A percentile compares a stretch with the other conserved stretches of the same genome.
Evolutionary conservation across 1,140 invertebrate species (phyloP).

Genomic region (Rhopalosiphum padi): DNA sequence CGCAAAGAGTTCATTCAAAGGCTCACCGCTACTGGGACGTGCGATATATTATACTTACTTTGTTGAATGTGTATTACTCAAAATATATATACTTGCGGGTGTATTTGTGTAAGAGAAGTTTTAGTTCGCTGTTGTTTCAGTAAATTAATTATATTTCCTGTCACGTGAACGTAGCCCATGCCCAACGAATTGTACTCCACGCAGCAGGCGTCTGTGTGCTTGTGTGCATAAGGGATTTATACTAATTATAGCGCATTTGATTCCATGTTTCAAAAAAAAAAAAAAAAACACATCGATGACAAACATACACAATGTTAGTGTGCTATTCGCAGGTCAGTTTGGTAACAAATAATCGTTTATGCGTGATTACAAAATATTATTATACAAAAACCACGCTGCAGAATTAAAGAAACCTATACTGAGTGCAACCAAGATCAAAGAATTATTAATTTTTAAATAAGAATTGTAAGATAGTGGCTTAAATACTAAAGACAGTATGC

Average conservation of each 20-base stretch:
- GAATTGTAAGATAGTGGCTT: background rate
- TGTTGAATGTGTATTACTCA: constrained; percentile 19
- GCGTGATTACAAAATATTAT: background rate
- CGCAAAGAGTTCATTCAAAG: constrained; percentile 8
- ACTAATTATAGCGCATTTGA: background rate
- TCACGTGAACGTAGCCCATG: constrained; percentile 24
- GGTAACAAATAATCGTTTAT: background rate
- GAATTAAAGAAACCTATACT: background rate
- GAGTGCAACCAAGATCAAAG: background rate
- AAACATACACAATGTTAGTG: background rate
- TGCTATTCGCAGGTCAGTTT: background rate
- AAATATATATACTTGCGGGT: background rate
- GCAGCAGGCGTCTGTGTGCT: background rate
- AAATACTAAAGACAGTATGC: background rate
- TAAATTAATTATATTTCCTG: constrained; percentile 51
- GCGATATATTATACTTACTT: constrained; percentile 27
- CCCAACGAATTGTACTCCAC: background rate
- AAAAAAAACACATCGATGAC: background rate
- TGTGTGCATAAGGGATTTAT: constrained; percentile 18
- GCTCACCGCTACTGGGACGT: background rate
- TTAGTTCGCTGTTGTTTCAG: constrained; percentile 15
- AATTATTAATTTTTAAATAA: background rate
- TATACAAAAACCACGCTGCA: background rate
- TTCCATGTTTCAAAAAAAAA: background rate
- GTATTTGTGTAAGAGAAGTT: constrained; percentile 18